Conservation (phyloP, 2,888 invertebrate species). For the Papilio elwesi region DNA sequence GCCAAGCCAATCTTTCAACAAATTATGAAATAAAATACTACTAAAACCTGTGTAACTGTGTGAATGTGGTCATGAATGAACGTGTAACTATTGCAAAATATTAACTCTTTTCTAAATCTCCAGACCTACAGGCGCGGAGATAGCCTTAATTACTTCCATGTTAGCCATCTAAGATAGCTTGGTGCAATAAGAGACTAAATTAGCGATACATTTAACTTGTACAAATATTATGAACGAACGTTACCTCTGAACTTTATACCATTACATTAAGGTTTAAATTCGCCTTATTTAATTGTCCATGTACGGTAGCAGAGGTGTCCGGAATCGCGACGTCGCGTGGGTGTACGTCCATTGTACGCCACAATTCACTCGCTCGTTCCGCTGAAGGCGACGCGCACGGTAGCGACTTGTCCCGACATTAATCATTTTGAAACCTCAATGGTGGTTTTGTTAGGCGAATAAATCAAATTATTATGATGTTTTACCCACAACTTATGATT, state of each 20-base stretch:
- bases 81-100: too few species aligned
- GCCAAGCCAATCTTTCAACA: too few species aligned
- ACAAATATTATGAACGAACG: conserved; percentile 2
- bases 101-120: neutral
- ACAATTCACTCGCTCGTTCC: conserved; percentile 75
- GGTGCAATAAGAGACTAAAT: conserved; percentile 24
- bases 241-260: neutral
- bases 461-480: conserved; percentile 45
- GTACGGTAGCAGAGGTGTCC: conserved; percentile 70
- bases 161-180: conserved; percentile 21
- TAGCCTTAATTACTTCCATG: neutral
- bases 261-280: conserved; percentile 9
- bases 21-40: too few species aligned
- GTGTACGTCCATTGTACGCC: conserved; percentile 66
- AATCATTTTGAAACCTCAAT: conserved; percentile 62
- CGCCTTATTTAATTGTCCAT: neutral
- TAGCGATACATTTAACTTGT: conserved; percentile 13
- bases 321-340: conserved; percentile 67
- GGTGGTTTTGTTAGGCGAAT: conserved; percentile 50
- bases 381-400: conserved; percentile 68
- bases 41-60: too few species aligned
- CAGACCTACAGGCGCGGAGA: conserved; percentile 15
- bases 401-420: conserved; percentile 67
- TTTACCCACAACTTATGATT: conserved; percentile 19
- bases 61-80: too few species aligned